A percentile compares a stretch with the other conserved stretches of the same genome.
Conservation (phyloP, 1,140 invertebrate species). For the Daktulosphaira vitifoliae region DNA sequence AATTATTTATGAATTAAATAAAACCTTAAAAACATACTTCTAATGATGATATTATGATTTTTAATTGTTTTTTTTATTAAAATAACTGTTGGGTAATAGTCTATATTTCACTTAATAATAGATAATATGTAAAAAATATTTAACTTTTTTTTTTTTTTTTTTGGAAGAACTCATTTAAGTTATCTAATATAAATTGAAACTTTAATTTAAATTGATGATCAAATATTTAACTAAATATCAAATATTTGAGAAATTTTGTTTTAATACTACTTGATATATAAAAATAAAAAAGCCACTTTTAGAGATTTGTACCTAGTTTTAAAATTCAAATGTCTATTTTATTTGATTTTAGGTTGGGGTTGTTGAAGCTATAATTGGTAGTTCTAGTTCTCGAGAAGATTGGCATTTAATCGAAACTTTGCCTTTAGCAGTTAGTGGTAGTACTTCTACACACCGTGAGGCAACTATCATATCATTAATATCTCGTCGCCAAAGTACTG, state of each 20-base stretch:
- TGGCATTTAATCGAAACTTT: constrained; percentile 65
- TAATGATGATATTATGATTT: background rate
- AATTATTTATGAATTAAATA: too few species aligned
- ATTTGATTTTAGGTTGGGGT: constrained; percentile 39
- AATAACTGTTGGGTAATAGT: background rate
- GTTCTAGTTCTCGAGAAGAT: constrained; percentile 47
- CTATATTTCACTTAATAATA: background rate
- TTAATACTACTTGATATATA: too few species aligned
- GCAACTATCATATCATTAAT: constrained; percentile 42
- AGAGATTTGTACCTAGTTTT: too few species aligned
- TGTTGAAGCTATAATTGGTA: constrained; percentile 45
- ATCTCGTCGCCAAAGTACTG: constrained; percentile 41
- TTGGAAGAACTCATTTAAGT: too few species aligned
- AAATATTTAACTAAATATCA: too few species aligned
- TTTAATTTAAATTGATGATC: too few species aligned
- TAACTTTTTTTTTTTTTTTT: too few species aligned
- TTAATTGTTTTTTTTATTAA: background rate
- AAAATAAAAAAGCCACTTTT: too few species aligned
- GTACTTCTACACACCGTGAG: constrained; percentile 57
- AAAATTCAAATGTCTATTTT: too few species aligned
- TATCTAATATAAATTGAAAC: too few species aligned
- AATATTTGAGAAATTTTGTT: too few species aligned
- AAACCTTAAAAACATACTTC: background rate
- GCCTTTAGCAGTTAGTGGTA: constrained; percentile 57
- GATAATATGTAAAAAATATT: too few species aligned